Base-by-base conservation (phyloP, 2,888 invertebrate species). In the Neuroscelio doddi region DNA sequence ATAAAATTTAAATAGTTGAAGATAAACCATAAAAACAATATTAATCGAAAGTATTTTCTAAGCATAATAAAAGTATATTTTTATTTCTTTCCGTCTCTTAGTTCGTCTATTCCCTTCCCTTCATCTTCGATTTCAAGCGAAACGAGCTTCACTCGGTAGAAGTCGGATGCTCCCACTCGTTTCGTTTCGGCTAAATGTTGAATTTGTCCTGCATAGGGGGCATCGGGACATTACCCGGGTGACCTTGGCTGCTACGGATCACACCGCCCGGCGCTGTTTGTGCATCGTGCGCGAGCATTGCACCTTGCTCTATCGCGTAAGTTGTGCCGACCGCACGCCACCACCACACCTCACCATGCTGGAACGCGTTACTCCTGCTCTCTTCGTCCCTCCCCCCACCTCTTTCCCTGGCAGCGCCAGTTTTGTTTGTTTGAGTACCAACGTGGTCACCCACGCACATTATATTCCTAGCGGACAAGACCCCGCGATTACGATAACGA, bases 181-280 rank as follows among this genome's bases (percentile, higher is more conserved):
- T 7, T 29, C 9, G 49, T 72, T 70, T 70, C 70, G 69, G 64
- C 70, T 71, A 75, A 75, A 71, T 67, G 75, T 69, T 71, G 80
- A 81, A 81, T 80, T 81, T 79, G 81, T 81, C 82, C 81, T 80
- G 81, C 79, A 80, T 82, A 83, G 82, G 82, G 83, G 83, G 82
- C 83, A 83, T 83, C 82, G 83, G 83, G 80, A 82, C 83, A 81
- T 83, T 83, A 82, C 82, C 83, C 83, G 83, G 80, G 76, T 82
- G 83, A 83, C 83, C 83, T 83, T 83, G 82, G 82, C 76, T 80
- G 78, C 30, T 55, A 70, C 72, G 59, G 69, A 65, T 70, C 71
- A 63, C 63, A 73, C 71, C 72, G 71, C 65, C 59, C 70, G 72
- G 62, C 73, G 72, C 68, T 82, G 82, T 83, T 82, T 82, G 82